Conservation (phyloP, 2,113 vertebrate species). For the Neopipo cinnamomea region DNA sequence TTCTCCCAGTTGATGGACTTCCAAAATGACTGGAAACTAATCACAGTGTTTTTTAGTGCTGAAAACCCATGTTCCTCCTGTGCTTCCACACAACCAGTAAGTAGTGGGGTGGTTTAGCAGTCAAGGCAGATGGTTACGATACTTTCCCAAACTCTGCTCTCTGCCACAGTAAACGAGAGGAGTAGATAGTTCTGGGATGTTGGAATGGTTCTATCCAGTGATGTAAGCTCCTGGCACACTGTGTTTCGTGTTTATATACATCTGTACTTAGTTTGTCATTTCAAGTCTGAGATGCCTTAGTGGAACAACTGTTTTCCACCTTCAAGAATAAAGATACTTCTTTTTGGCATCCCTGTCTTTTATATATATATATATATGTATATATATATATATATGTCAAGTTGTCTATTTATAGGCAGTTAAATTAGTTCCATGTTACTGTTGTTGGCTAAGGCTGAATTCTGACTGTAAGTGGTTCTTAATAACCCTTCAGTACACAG, state of each 20-base stretch:
- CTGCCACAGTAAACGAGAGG: background rate
- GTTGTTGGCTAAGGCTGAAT: background rate
- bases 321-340: background rate
- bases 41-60: constrained; percentile 87
- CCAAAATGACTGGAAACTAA: constrained; percentile 90
- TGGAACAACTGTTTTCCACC: background rate
- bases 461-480: background rate
- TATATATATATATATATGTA: background rate
- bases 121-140: background rate
- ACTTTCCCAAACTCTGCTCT: background rate
- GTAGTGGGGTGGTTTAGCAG: background rate
- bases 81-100: constrained; percentile 49
- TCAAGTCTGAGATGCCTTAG: background rate
- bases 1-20: constrained; percentile 80
- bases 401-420: background rate
- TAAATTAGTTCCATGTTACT: background rate
- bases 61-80: constrained; percentile 80
- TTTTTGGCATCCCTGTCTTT: background rate
- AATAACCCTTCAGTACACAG: background rate
- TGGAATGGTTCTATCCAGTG: background rate
- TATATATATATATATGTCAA: background rate
- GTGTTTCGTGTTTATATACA: background rate
- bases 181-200: background rate
- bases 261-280: background rate
- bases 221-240: background rate